These are phyloP conservation scores for Xyrauchen texanus DNA, from an alignment of 2,113 vertebrate genomes.

Conservation along the genomic window DNA sequence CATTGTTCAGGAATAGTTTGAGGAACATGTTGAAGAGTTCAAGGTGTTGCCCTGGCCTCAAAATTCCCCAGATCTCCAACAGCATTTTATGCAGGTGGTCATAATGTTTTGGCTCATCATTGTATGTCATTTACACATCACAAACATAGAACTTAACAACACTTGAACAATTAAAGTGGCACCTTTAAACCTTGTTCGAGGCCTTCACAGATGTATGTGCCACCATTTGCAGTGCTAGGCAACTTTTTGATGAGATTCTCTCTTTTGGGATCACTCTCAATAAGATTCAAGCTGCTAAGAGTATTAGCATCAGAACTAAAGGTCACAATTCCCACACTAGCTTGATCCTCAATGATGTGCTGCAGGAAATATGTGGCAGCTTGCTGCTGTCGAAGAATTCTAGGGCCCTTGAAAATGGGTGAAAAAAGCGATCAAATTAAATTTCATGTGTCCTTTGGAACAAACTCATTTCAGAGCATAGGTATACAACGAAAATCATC, in stretches of 20 bases:
- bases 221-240: not conserved
- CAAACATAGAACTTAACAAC: not conserved
- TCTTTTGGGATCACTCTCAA: constrained; percentile 19
- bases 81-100: too few relatives aligned
- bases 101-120: too few relatives aligned
- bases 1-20: too few relatives aligned
- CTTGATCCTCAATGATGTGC: constrained; percentile 62
- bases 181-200: constrained; percentile 44
- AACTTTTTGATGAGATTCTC: constrained; percentile 3
- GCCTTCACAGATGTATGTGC: not conserved
- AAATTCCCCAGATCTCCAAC: too few relatives aligned
- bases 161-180: not conserved
- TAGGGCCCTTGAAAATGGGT: constrained; percentile 3
- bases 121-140: not conserved
- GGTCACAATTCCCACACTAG: constrained; percentile 65
- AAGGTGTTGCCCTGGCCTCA: too few relatives aligned
- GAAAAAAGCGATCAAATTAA: too few relatives aligned
- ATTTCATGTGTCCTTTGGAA: not conserved
- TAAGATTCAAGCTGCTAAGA: constrained; percentile 3
- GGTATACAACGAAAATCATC: too few relatives aligned
- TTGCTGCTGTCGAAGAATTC: constrained; percentile 61
- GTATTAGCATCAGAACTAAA: not conserved
- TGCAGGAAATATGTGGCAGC: constrained; percentile 70
- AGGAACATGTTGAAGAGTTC: too few relatives aligned
- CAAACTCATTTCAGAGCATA: too few relatives aligned